phyloP scores from a whole-genome alignment of 2,797 vertebrate genomes.

The Delichon dasypus region DNA sequence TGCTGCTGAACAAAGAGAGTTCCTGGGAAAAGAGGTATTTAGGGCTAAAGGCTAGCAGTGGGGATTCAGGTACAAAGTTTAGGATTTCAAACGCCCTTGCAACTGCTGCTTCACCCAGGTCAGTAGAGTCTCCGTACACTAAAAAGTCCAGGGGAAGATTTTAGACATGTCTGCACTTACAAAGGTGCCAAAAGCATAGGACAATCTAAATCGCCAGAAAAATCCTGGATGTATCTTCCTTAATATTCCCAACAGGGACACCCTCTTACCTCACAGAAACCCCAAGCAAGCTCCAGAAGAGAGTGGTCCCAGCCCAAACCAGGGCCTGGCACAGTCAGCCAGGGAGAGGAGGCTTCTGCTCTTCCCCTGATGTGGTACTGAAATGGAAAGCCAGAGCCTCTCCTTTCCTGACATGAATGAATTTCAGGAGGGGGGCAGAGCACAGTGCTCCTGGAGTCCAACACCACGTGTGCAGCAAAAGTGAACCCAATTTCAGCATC shows the following conservation, averaged over 20 bases:
- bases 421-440: neutral
- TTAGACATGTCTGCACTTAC: neutral
- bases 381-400: neutral
- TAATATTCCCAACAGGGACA: neutral
- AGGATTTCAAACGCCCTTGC: neutral
- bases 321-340: rapidly evolving
- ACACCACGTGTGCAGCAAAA: neutral
- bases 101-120: neutral
- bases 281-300: no score
- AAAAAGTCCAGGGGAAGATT: neutral
- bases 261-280: neutral
- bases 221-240: neutral
- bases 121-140: neutral
- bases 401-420: neutral
- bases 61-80: neutral
- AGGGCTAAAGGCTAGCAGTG: neutral
- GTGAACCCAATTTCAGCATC: neutral
- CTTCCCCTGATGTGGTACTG: rapidly evolving
- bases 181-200: neutral
- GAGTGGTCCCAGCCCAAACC: neutral
- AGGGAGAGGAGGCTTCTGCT: neutral
- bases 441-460: neutral
- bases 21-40: neutral
- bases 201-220: neutral
- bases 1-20: neutral